phyloP scores from a whole-genome alignment of 2,113 vertebrate genomes.

The Chionis minor region DNA sequence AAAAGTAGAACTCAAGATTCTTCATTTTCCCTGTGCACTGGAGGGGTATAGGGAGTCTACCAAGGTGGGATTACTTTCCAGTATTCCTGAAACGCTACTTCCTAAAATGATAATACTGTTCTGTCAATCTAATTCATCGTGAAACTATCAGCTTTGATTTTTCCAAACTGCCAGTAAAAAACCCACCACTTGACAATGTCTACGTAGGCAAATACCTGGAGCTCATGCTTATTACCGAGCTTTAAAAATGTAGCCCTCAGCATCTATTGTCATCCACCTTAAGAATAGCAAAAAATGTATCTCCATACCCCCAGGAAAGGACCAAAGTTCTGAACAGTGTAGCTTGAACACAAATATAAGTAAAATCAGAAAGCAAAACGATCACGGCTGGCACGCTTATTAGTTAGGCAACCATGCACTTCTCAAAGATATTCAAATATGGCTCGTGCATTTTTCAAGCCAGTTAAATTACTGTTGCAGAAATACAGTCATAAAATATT shows the following conservation, averaged over 20 bases:
- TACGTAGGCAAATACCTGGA: not conserved
- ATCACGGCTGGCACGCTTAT: not conserved
- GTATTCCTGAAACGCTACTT: not conserved
- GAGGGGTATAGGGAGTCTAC: not conserved
- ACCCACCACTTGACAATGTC: fast-evolving
- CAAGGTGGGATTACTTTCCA: not conserved
- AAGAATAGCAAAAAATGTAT: not conserved
- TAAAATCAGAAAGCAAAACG: not conserved
- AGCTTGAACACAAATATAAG: not conserved
- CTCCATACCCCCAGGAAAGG: not conserved
- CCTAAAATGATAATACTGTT: not conserved
- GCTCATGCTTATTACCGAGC: not conserved
- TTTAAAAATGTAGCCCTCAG: not conserved
- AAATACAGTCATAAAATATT: not conserved
- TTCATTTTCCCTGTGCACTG: not conserved
- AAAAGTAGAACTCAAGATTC: not conserved
- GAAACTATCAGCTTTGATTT: not conserved
- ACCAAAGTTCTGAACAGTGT: not conserved
- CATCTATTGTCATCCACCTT: not conserved
- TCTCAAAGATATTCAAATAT: not conserved
- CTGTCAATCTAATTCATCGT: not conserved
- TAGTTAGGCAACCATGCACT: not conserved
- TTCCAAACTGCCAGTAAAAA: not conserved
- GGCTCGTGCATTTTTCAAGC: not conserved
- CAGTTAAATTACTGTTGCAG: not conserved